Base-by-base conservation (phyloP, 2,888 invertebrate genomes). In the Platerodrilus igneus region DNA sequence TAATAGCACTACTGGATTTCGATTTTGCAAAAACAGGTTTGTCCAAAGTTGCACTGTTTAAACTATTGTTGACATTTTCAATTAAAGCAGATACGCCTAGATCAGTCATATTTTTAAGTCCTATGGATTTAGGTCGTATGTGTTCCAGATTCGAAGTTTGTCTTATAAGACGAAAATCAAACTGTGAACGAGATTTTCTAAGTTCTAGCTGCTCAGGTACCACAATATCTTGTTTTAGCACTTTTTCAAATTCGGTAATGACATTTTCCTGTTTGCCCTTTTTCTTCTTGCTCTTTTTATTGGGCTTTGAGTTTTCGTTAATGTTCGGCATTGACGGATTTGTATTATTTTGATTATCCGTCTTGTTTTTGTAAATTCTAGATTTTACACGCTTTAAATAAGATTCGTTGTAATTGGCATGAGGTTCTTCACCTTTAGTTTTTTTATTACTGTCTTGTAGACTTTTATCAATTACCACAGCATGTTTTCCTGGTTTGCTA, bases 1-100 rank as follows among this genome's bases (percentile, higher is more conserved):
- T 69, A 19, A 69, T 69, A 4, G 68, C 64, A 54, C 69, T 68
- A 40, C 67, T 68, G 5, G 68, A 68, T 50, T 69, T 69, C 2
- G 69, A 63, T 48, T 69, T 69, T 17, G 62, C 63, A 42, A 68
- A 51, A 15, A 62, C 47, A 1, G 67, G 67, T 37, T 64, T 62
- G 13, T 53, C 53, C 4, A 18, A 20, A 9, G 18, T 32, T 3
- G 11, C 16, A 2, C 9, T 8, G 7, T 18, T 26, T 14, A 45
- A 33, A 18, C 35, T 41, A 11, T 42, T 38, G 10, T 45, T 46
- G n/a, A n/a, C n/a, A 29, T 39, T 51, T 25, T 52, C 52, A 10
- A 50, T 45, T 6, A 53, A 28, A 9, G 56, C 58, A 14, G 54
- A 45, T 16, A 53, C 55, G 10, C 59, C 60, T 16, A 57, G 51